Conservation (phyloP, 1,140 invertebrate genomes). For the Pseudomyrmex flavicornis region DNA sequence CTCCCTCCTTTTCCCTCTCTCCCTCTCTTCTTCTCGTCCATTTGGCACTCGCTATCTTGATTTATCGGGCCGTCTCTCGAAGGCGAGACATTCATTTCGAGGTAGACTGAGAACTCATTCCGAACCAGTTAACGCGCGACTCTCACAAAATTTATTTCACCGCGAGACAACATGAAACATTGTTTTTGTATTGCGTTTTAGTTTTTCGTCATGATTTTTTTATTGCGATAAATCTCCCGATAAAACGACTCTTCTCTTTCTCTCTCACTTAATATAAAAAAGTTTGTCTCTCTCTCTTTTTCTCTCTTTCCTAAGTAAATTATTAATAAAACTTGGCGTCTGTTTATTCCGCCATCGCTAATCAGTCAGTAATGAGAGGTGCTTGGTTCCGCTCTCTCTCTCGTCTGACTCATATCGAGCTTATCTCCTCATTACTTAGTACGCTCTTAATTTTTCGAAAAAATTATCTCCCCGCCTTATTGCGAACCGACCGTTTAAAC, state of each 20-base stretch:
- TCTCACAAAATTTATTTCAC: conserved; percentile 35
- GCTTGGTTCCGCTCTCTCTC: not conserved
- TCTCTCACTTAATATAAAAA: no score
- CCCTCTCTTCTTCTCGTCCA: conserved; percentile 45
- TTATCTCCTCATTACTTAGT: not conserved
- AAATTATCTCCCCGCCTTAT: conserved; percentile 11
- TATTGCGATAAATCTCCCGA: no score
- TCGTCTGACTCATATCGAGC: not conserved
- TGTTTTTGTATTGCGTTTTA: not conserved
- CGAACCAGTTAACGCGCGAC: conserved; percentile 1
- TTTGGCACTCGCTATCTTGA: conserved; percentile 54
- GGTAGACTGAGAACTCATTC: conserved; percentile 41
- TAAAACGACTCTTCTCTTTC: no score
- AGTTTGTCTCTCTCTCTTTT: no score
- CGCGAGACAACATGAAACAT: conserved; percentile 11
- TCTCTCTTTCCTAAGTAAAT: no score
- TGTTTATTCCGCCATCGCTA: not conserved
- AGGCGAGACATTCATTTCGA: conserved; percentile 26
- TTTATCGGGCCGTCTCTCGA: conserved; percentile 19
- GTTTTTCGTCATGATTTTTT: no score
- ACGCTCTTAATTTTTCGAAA: conserved; percentile 13
- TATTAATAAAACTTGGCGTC: no score
- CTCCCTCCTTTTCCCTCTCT: not conserved
- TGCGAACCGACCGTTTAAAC: conserved; percentile 9
- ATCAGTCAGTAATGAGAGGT: not conserved